Evolutionary conservation across 1,140 invertebrate species (phyloP).

Genomic region (Drosophila lowei): DNA sequence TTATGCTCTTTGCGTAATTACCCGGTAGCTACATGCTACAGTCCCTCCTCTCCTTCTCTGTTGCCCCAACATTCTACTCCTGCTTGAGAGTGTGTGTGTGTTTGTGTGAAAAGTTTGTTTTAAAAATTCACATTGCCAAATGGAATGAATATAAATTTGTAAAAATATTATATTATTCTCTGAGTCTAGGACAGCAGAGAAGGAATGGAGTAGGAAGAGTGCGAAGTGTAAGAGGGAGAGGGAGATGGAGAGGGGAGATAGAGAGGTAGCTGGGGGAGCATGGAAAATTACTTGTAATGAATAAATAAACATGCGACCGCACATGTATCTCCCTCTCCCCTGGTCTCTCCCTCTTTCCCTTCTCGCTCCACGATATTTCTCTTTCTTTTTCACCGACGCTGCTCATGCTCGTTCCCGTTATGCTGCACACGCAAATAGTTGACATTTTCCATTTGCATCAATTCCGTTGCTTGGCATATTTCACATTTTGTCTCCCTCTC

Average conservation of each 20-base stretch:
- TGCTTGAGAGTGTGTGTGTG: background rate
- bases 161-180: constrained; percentile 74
- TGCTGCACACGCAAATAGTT: constrained; percentile 62
- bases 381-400: constrained; percentile 6
- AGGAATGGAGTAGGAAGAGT: no score
- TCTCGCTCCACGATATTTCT: background rate
- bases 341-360: background rate
- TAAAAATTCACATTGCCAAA: constrained; percentile 73
- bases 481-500: constrained; percentile 23
- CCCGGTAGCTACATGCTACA: constrained; percentile 29
- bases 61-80: background rate
- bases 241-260: background rate
- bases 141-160: constrained; percentile 76
- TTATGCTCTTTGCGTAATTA: constrained; percentile 79
- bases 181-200: constrained; percentile 11
- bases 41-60: constrained; percentile 7
- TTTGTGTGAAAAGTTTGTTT: constrained; percentile 43
- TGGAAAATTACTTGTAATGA: constrained; percentile 74
- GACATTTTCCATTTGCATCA: constrained; percentile 80
- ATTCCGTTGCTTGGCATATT: constrained; percentile 65
- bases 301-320: constrained; percentile 69
- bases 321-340: constrained; percentile 4
- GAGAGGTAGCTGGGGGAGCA: background rate
- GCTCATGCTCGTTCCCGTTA: constrained; percentile 22
- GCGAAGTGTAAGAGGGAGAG: background rate